Conservation (phyloP, 2,113 vertebrate species). For the Chloropsis hardwickii region DNA sequence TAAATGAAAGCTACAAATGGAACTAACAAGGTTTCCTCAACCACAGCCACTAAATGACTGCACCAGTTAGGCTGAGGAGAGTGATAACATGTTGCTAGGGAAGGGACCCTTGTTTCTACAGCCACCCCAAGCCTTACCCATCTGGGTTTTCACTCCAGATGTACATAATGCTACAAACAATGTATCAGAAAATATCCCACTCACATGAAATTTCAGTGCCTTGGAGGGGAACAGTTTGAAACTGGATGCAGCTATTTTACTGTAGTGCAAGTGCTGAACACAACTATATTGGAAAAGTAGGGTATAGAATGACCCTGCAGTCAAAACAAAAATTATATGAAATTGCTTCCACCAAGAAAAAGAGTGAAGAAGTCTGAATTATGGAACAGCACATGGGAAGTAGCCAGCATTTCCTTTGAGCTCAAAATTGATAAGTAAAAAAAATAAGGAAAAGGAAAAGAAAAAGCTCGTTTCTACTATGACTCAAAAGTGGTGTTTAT, state of each 20-base stretch:
- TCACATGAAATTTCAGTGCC: neutral
- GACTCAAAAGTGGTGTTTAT: neutral
- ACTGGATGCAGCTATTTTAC: neutral
- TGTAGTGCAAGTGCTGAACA: neutral
- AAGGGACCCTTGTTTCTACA: neutral
- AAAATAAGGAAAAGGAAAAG: neutral
- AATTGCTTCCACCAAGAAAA: neutral
- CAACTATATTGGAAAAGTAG: neutral
- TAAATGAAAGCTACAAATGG: conserved; percentile 2
- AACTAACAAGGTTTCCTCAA: neutral
- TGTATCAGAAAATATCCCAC: neutral
- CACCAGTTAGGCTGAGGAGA: neutral
- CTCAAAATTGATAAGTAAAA: neutral
- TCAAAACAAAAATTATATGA: neutral
- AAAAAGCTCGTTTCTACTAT: neutral
- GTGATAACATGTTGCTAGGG: neutral
- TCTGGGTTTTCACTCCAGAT: neutral
- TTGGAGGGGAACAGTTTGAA: neutral
- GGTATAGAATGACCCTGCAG: neutral
- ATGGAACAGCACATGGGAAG: neutral
- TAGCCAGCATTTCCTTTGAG: neutral
- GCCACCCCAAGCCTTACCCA: neutral
- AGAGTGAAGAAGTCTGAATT: neutral
- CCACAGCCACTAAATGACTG: neutral
- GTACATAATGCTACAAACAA: neutral